These are phyloP conservation scores for Euzetes globulus DNA, from an alignment of 2,888 invertebrate genomes.

Conservation along the genomic window DNA sequence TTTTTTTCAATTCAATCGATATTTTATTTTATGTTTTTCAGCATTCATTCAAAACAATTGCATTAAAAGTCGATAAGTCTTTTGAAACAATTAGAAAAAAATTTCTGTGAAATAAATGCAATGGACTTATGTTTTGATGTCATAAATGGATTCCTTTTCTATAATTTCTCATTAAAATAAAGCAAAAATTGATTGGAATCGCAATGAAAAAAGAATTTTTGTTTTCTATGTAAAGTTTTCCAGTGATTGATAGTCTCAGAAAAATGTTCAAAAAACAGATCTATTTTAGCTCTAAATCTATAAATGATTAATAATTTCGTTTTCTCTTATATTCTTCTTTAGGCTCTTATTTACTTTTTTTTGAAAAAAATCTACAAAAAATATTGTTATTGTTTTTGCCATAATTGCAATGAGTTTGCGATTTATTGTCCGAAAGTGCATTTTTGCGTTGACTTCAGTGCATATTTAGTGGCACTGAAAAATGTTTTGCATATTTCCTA, in stretches of 20 bases:
- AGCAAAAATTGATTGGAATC: not conserved
- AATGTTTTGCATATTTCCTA: not conserved
- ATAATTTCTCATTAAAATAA: not conserved
- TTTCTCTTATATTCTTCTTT: not conserved
- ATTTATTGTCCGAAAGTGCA: not conserved
- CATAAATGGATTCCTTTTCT: not conserved
- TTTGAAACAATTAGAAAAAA: not conserved
- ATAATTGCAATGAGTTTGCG: constrained; percentile 13
- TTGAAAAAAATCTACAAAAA: not conserved
- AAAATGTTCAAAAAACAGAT: not conserved
- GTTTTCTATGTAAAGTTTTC: not conserved
- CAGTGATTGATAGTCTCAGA: constrained; percentile 8
- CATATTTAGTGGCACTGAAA: no score
- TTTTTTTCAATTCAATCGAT: constrained; percentile 7
- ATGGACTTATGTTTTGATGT: constrained; percentile 7
- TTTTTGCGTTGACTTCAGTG: no score
- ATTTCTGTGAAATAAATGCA: not conserved
- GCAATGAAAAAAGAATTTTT: not conserved
- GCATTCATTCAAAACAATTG: constrained; percentile 3
- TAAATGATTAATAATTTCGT: constrained; percentile 8
- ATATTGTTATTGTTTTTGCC: not conserved
- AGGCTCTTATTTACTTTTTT: not conserved
- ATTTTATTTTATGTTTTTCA: not conserved
- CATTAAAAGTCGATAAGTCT: not conserved
- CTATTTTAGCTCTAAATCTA: not conserved